Percentiles rank a stretch among this genome's conserved stretches.
Conservation (phyloP, 92 coral and sea anemone species). For the Heliopora coerulea region DNA sequence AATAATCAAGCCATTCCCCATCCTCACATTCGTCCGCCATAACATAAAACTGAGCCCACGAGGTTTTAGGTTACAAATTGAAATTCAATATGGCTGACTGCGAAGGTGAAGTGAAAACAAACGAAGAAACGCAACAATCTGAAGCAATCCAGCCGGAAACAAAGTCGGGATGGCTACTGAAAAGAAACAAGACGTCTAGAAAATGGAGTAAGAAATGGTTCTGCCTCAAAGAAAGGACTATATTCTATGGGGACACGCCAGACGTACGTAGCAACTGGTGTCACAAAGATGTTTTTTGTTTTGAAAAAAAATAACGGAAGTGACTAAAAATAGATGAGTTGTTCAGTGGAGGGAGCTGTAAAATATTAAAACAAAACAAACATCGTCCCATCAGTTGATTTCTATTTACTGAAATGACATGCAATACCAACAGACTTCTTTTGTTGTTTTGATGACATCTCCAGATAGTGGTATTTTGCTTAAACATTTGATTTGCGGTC, state of each 20-base stretch:
- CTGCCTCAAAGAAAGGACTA: conserved; percentile 72
- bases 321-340: no score
- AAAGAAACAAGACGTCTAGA: conserved; percentile 77
- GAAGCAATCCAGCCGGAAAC: not conserved
- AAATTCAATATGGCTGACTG: conserved; percentile 24
- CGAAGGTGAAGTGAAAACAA: not conserved
- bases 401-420: no score
- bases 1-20: conserved; percentile 40
- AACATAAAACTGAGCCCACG: conserved; percentile 4
- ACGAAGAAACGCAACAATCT: not conserved
- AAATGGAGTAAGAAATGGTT: conserved; percentile 89
- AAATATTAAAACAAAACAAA: not conserved
- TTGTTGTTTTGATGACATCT: no score
- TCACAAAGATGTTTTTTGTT: conserved; percentile 34
- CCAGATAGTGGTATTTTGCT: no score
- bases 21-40: conserved; percentile 30
- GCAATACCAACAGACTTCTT: no score
- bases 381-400: no score
- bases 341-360: not conserved
- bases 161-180: conserved; percentile 71
- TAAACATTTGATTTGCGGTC: conserved; percentile 11
- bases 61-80: not conserved
- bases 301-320: not conserved
- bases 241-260: conserved; percentile 72
- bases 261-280: conserved; percentile 56